Conservation (phyloP, 2,888 invertebrate genomes). For the Scrobipalpa costella region DNA sequence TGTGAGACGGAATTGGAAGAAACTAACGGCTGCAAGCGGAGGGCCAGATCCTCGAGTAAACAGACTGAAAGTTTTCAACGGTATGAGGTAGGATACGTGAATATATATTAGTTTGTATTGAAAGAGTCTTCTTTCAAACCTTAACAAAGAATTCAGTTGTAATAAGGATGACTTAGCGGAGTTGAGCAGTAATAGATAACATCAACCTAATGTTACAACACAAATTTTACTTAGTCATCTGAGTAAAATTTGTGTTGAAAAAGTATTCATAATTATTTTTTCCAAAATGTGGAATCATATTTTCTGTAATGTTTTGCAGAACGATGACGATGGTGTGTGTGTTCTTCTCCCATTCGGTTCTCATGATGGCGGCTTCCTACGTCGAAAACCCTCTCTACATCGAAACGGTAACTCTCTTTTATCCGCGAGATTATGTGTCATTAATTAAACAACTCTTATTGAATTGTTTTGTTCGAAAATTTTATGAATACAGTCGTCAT, state of each 20-base stretch:
- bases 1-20: conserved; percentile 61
- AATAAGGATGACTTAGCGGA: background rate
- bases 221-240: too few species aligned
- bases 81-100: conserved; percentile 53
- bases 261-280: too few species aligned
- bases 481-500: too few species aligned
- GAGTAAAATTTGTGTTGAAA: too few species aligned
- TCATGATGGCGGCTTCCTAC: conserved; percentile 55
- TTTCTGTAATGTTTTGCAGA: conserved; percentile 45
- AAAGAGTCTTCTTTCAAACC: background rate
- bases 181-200: too few species aligned
- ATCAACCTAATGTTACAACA: too few species aligned
- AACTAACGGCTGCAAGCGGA: conserved; percentile 52
- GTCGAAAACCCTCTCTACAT: conserved; percentile 63
- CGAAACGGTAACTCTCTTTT: conserved; percentile 56
- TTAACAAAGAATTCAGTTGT: background rate
- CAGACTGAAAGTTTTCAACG: conserved; percentile 64
- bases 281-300: too few species aligned
- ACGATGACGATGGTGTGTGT: conserved; percentile 70
- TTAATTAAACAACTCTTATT: background rate
- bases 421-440: background rate
- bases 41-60: conserved; percentile 58
- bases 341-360: conserved; percentile 66
- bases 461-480: background rate
- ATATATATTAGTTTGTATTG: too few species aligned